These are phyloP conservation scores for Drosophila eohydei DNA, from an alignment of 2,888 invertebrate species.

Conservation along the genomic window DNA sequence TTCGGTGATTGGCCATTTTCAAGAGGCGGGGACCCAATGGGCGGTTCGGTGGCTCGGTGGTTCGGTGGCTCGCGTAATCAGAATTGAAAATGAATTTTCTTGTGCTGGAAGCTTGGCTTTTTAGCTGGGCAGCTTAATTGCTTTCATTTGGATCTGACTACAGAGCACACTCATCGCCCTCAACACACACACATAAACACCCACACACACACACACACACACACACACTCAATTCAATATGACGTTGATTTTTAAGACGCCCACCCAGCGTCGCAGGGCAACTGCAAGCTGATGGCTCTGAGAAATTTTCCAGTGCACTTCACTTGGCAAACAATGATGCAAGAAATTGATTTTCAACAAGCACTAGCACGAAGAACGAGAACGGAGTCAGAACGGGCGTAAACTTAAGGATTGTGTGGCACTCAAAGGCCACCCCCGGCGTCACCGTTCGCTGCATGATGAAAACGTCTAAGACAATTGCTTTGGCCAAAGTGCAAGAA, in stretches of 20 bases:
- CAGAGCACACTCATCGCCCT: constrained; percentile 27
- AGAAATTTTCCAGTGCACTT: constrained; percentile 83
- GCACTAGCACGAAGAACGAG: constrained; percentile 52
- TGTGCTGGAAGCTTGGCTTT: constrained; percentile 48
- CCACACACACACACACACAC: background rate
- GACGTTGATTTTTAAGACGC: constrained; percentile 76
- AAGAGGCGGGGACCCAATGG: background rate
- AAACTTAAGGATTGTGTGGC: constrained; percentile 42
- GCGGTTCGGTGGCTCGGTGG: background rate
- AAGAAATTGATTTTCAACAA: constrained; percentile 83
- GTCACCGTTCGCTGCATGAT: constrained; percentile 48
- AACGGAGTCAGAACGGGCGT: constrained; percentile 1
- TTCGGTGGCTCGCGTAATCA: constrained; percentile 39
- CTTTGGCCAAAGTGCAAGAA: constrained; percentile 80
- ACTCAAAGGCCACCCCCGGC: constrained; percentile 19
- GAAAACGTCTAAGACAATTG: constrained; percentile 77
- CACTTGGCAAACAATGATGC: constrained; percentile 83
- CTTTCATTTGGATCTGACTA: constrained; percentile 66
- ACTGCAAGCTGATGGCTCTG: constrained; percentile 62
- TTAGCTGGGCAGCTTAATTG: constrained; percentile 63
- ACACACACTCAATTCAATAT: constrained; percentile 58
- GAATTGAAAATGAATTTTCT: constrained; percentile 64
- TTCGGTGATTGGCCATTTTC: constrained; percentile 35
- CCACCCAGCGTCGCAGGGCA: background rate
- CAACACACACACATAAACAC: constrained; percentile 2